These are phyloP conservation scores for Lophotriccus pileatus DNA, from an alignment of 2,797 vertebrate species.

Conservation along the genomic window DNA sequence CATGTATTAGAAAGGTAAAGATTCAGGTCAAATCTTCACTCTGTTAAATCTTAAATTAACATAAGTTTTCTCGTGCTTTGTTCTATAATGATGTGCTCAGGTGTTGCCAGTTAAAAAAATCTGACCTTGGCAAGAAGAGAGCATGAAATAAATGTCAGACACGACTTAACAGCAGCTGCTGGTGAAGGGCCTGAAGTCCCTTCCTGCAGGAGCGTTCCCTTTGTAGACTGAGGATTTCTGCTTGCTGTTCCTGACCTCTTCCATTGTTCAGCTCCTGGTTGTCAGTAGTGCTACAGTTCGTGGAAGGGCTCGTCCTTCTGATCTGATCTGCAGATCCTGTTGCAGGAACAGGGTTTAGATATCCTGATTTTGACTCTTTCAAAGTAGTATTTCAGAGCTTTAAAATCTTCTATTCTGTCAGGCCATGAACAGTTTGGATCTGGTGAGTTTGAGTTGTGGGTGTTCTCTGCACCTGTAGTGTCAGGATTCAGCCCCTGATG, in stretches of 20 bases:
- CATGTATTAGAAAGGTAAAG: background rate
- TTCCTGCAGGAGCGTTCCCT: background rate
- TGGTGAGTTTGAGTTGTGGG: background rate
- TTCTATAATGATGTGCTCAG: background rate
- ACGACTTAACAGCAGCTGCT: background rate
- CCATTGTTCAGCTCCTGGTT: background rate
- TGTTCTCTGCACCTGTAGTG: background rate
- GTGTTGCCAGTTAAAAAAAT: background rate
- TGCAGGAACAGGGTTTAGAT: background rate
- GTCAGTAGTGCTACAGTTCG: background rate
- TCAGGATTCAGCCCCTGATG: background rate
- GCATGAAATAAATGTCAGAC: background rate
- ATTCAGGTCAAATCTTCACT: background rate
- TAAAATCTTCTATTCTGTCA: background rate
- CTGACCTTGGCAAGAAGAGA: background rate
- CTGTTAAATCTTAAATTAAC: background rate
- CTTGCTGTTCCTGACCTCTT: background rate
- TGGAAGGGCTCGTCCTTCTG: background rate
- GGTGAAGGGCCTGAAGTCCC: background rate
- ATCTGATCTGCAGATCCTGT: background rate
- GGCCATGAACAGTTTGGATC: background rate
- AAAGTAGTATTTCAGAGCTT: background rate
- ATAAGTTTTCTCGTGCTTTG: background rate
- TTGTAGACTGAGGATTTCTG: background rate
- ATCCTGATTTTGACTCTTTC: background rate